Evolutionary conservation across 2,888 invertebrate species (phyloP).

Genomic region (Melipona beecheii): DNA sequence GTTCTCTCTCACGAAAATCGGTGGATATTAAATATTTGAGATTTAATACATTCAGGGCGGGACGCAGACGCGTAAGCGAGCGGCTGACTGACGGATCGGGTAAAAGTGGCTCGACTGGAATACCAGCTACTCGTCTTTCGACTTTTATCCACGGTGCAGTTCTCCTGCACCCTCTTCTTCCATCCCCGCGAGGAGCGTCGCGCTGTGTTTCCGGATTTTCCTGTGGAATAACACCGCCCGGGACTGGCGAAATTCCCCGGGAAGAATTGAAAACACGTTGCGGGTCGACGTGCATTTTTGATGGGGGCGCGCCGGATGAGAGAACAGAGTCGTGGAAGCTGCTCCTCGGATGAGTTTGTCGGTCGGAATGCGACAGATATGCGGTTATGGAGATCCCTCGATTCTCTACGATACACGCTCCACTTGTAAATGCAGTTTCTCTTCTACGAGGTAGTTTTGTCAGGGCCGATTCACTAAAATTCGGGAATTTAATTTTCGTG

Average conservation of each 20-base stretch:
- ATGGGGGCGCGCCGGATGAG: not conserved
- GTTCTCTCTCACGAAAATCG: slow-evolving; percentile 49
- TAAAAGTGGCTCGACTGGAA: slow-evolving; percentile 30
- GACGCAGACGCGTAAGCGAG: slow-evolving; percentile 30
- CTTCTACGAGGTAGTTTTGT: not conserved
- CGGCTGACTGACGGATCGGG: not conserved
- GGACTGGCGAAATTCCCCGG: not conserved
- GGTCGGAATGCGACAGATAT: not conserved
- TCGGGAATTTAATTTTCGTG: not conserved
- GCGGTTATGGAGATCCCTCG: not conserved
- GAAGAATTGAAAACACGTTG: slow-evolving; percentile 18
- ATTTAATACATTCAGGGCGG: slow-evolving; percentile 66
- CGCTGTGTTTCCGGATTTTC: slow-evolving; percentile 25
- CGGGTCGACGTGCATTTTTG: slow-evolving; percentile 15
- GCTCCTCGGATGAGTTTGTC: not conserved
- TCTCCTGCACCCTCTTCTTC: too few relatives aligned
- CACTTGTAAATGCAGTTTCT: not conserved
- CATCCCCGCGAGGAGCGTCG: slow-evolving; percentile 3
- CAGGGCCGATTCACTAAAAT: not conserved
- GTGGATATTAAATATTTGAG: slow-evolving; percentile 75
- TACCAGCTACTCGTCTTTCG: slow-evolving; percentile 53
- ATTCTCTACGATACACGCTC: not conserved
- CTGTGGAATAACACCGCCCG: not conserved
- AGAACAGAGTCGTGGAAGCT: not conserved
- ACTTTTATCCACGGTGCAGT: slow-evolving; percentile 2